Conservation (phyloP, 2,888 invertebrate species). For the Linnaemya vulpina region DNA sequence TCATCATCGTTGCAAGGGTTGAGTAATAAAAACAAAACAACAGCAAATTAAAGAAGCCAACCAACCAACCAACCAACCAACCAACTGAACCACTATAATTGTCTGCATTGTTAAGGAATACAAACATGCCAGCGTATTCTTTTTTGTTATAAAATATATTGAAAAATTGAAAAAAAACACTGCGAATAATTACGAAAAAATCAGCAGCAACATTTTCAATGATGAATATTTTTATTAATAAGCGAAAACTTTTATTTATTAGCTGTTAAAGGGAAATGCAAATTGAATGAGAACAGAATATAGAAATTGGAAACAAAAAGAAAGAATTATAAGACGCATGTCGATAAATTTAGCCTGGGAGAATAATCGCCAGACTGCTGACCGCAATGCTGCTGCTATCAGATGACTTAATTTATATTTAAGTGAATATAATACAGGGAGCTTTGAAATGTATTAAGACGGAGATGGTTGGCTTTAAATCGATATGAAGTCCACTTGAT, state of each 20-base stretch:
- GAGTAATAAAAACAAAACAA: slow-evolving; percentile 38
- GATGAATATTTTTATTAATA: slow-evolving; percentile 29
- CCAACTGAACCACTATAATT: slow-evolving; percentile 25
- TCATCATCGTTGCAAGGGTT: slow-evolving; percentile 40
- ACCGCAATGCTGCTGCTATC: no score
- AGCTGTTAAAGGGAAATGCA: background rate
- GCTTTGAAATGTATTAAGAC: no score
- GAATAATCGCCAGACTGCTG: background rate
- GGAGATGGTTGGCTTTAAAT: no score
- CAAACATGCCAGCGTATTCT: background rate
- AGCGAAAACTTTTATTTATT: background rate
- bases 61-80: slow-evolving; percentile 22
- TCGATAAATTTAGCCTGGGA: background rate
- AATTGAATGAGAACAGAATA: background rate
- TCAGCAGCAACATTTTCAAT: slow-evolving; percentile 22
- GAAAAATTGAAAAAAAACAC: slow-evolving; percentile 11
- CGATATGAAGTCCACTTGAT: no score
- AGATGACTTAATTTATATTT: no score
- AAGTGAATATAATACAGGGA: no score
- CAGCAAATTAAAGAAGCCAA: slow-evolving; percentile 27
- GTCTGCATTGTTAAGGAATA: slow-evolving; percentile 34
- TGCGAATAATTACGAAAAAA: background rate
- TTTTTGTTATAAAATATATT: background rate
- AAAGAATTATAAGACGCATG: background rate
- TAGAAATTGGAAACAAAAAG: background rate